A percentile compares a stretch with the other conserved stretches of the same genome.
Conservation (phyloP, 1,140 invertebrate genomes). For the Leptopilina clavipes region DNA sequence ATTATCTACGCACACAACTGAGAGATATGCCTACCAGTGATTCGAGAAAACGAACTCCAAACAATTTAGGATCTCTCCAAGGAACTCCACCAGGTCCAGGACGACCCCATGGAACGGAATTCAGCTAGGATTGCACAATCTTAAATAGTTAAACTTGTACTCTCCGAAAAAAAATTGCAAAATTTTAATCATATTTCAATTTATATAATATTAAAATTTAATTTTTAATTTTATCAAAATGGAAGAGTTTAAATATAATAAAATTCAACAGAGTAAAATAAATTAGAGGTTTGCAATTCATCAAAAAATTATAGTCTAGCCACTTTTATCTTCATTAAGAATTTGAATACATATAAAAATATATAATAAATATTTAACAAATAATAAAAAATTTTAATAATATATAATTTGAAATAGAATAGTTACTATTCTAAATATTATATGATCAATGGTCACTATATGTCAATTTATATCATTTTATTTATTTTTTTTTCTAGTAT, state of each 20-base stretch:
- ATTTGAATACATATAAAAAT: too few species aligned
- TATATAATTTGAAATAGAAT: too few species aligned
- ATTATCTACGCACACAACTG: background rate
- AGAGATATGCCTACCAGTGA: conserved; percentile 77
- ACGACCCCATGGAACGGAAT: conserved; percentile 77
- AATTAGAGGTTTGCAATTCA: too few species aligned
- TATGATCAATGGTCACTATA: background rate
- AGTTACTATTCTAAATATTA: too few species aligned
- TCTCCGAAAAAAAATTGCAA: conserved; percentile 1
- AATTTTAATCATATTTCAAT: background rate
- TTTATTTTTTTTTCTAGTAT: background rate
- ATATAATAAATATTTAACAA: too few species aligned
- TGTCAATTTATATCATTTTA: conserved; percentile 34
- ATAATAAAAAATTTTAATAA: too few species aligned
- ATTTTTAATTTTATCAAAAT: background rate
- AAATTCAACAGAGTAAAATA: too few species aligned
- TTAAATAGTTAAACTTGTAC: conserved; percentile 7
- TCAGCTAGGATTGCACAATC: conserved; percentile 64
- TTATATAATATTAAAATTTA: too few species aligned
- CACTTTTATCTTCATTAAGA: too few species aligned
- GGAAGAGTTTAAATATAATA: too few species aligned
- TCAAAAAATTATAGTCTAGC: too few species aligned
- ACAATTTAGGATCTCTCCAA: conserved; percentile 79
- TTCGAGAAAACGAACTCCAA: conserved; percentile 80
- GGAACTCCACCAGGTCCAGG: conserved; percentile 79